Conservation (phyloP, 92 coral and sea anemone species). For the Anthopleura xanthogrammica region DNA sequence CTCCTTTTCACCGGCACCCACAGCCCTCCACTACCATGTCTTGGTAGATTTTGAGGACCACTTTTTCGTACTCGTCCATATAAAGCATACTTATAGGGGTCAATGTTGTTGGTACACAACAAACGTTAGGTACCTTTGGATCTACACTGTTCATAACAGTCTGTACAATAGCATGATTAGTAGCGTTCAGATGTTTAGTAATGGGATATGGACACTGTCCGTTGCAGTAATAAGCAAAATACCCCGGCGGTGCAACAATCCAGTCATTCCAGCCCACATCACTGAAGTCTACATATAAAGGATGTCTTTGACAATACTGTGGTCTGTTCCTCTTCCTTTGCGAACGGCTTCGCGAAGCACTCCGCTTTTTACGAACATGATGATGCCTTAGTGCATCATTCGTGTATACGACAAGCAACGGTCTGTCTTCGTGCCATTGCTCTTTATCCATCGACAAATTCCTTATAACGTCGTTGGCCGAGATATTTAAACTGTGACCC, state of each 20-base stretch:
- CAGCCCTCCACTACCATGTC: conserved; percentile 97
- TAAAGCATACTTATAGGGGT: conserved; percentile 79
- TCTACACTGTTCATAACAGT: conserved; percentile 77
- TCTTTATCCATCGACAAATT: conserved; percentile 36
- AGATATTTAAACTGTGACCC: conserved; percentile 25
- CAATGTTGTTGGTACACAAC: conserved; percentile 92
- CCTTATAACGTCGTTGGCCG: conserved; percentile 31
- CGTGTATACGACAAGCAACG: conserved; percentile 80
- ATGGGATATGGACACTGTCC: conserved; percentile 88
- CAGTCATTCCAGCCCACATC: conserved; percentile 93
- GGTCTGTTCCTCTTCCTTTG: conserved; percentile 20
- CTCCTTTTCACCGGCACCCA: conserved; percentile 71
- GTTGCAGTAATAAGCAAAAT: conserved; percentile 74
- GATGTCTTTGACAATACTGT: conserved; percentile 71
- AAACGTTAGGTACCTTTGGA: conserved; percentile 72
- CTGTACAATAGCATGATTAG: conserved; percentile 97
- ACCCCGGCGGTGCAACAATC: conserved; percentile 94
- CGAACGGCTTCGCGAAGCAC: conserved; percentile 26
- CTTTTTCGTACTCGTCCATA: conserved; percentile 62
- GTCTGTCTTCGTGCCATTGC: conserved; percentile 61
- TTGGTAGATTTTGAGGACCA: conserved; percentile 81
- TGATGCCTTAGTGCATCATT: conserved; percentile 77
- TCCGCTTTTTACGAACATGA: conserved; percentile 68
- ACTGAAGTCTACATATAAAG: conserved; percentile 76
- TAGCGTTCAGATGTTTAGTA: conserved; percentile 72